Conservation (phyloP, 2,888 invertebrate genomes). For the Tinea trinotella region DNA sequence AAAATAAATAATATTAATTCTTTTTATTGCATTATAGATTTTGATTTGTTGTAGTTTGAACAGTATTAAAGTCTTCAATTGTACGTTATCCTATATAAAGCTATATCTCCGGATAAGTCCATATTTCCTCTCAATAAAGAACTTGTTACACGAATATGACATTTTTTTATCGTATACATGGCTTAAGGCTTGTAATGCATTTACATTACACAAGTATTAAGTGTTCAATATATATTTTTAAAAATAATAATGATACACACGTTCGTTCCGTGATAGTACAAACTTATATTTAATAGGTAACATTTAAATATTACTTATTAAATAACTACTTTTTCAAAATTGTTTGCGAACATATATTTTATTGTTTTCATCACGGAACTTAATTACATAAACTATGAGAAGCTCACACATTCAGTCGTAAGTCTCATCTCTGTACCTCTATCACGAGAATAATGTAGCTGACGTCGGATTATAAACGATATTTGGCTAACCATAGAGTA, state of each 20-base stretch:
- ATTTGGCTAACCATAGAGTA: too few relatives aligned
- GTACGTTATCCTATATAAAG: constrained; percentile 5
- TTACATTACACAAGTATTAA: constrained; percentile 40
- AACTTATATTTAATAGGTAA: neutral
- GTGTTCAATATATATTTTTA: neutral
- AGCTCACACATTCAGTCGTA: constrained; percentile 23
- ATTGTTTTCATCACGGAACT: constrained; percentile 13
- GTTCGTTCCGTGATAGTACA: neutral
- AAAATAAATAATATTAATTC: too few relatives aligned
- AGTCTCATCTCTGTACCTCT: constrained; percentile 3
- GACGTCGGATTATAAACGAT: too few relatives aligned
- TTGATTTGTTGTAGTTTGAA: too few relatives aligned
- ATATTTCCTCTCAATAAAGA: constrained; percentile 12
- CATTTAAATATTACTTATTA: neutral
- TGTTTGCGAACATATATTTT: neutral
- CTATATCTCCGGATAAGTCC: constrained; percentile 2
- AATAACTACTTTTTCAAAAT: neutral
- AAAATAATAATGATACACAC: constrained; percentile 4
- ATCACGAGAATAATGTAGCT: constrained; percentile 2
- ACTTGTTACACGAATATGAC: neutral
- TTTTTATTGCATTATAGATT: too few relatives aligned
- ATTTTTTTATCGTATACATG: constrained; percentile 75
- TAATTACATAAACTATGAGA: constrained; percentile 18
- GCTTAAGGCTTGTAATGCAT: constrained; percentile 75
- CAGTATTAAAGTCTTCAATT: too few relatives aligned